phyloP scores from a whole-genome alignment of 2,113 vertebrate genomes.

The Misgurnus anguillicaudatus region DNA sequence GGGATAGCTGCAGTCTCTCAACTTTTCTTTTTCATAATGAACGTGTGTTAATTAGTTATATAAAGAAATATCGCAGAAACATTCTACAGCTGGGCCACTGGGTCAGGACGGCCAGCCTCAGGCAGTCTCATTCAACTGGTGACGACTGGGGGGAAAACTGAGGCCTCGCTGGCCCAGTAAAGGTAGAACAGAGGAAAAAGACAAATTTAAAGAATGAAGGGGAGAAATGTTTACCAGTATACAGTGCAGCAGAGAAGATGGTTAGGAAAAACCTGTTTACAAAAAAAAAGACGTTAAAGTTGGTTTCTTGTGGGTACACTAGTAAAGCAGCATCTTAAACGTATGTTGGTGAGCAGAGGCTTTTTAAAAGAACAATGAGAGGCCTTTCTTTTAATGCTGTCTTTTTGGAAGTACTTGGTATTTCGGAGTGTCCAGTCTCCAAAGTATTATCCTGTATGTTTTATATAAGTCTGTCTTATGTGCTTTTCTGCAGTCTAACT shows the following conservation, averaged over 20 bases:
- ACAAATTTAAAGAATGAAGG: slow-evolving; percentile 12
- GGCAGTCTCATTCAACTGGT: slow-evolving; percentile 90
- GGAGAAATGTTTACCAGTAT: slow-evolving; percentile 22
- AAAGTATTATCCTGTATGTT: background rate
- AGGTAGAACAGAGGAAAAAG: slow-evolving; percentile 46
- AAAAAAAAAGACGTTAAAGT: no score
- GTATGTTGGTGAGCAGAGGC: slow-evolving; percentile 2
- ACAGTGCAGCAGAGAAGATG: slow-evolving; percentile 1
- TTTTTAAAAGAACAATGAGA: slow-evolving; percentile 25
- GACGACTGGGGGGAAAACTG: slow-evolving; percentile 84
- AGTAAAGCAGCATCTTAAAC: no score
- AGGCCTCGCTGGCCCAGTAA: slow-evolving; percentile 78
- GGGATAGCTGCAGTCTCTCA: no score
- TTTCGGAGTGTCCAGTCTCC: background rate
- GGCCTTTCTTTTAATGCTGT: slow-evolving; percentile 16
- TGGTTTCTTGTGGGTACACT: no score
- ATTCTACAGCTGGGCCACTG: slow-evolving; percentile 85
- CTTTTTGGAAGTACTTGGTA: slow-evolving; percentile 5
- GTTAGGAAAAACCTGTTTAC: background rate
- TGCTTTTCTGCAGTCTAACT: slow-evolving; percentile 45
- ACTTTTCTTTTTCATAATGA: no score
- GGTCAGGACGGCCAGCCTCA: slow-evolving; percentile 79
- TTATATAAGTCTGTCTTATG: slow-evolving; percentile 17
- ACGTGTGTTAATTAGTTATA: no score
- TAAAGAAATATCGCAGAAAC: no score